Percentiles rank a stretch among this genome's conserved stretches.
These are phyloP conservation scores for Andrena bicolor DNA, from an alignment of 2,888 invertebrate species.

Conservation along the genomic window DNA sequence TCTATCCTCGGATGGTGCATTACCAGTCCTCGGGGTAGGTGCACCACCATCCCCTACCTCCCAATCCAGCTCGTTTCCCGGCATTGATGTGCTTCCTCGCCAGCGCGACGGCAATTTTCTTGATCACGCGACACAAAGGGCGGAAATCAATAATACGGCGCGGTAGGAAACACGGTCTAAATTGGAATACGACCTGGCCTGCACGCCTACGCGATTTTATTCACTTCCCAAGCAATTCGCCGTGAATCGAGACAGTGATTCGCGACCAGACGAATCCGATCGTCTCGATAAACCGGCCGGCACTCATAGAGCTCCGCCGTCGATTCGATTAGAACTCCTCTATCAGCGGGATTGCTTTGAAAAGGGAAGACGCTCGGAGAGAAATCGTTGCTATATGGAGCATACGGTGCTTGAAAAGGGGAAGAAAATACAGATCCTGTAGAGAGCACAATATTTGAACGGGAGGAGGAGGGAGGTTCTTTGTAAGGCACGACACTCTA, in stretches of 20 bases:
- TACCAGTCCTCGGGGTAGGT: conserved; percentile 58
- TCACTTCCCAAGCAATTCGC: conserved; percentile 20
- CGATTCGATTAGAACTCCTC: not conserved
- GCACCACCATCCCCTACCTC: conserved; percentile 56
- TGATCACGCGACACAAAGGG: conserved; percentile 76
- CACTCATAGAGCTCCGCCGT: not conserved
- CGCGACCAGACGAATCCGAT: not conserved
- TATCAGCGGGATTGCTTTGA: conserved; percentile 4
- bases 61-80: conserved; percentile 56
- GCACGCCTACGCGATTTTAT: conserved; percentile 38
- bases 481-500: not conserved
- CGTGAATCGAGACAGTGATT: conserved; percentile 4
- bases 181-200: conserved; percentile 46
- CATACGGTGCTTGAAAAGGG: not conserved
- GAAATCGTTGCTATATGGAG: not conserved
- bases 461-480: not conserved
- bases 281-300: not conserved
- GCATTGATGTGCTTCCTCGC: conserved; percentile 75
- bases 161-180: conserved; percentile 47
- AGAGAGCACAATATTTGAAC: conserved; percentile 1
- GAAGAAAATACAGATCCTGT: not conserved
- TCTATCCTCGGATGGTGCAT: conserved; percentile 61
- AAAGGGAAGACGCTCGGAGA: not conserved
- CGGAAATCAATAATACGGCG: conserved; percentile 74
- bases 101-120: conserved; percentile 74